These are phyloP conservation scores for Trinectes maculatus DNA, from an alignment of 2,113 vertebrate species.

Conservation along the genomic window DNA sequence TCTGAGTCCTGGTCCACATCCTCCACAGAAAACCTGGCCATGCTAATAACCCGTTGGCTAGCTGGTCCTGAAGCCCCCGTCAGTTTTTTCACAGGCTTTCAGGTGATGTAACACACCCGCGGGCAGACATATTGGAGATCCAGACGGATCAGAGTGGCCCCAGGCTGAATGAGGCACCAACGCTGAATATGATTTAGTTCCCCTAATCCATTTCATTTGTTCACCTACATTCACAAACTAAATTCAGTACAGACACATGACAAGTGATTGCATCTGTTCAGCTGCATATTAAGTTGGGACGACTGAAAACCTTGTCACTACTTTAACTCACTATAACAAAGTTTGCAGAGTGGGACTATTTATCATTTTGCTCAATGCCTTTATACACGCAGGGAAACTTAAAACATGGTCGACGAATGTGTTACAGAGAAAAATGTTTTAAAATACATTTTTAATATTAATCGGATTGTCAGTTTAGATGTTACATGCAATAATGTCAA, in stretches of 20 bases:
- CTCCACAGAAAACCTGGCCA: not conserved
- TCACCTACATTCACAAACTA: slow-evolving; percentile 30
- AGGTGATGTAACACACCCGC: slow-evolving; percentile 56
- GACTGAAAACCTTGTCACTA: too few relatives aligned
- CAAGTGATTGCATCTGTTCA: not conserved
- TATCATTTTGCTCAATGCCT: too few relatives aligned
- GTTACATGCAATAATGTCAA: not conserved
- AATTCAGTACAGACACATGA: slow-evolving; percentile 8
- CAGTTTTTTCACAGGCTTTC: slow-evolving; percentile 28
- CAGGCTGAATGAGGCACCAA: slow-evolving; percentile 38
- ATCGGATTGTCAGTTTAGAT: not conserved
- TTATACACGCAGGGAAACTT: too few relatives aligned
- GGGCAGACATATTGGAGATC: slow-evolving; percentile 52
- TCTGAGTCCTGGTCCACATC: not conserved
- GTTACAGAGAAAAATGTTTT: too few relatives aligned
- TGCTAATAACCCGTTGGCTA: slow-evolving; percentile 16
- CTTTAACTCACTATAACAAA: not conserved
- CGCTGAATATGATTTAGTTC: slow-evolving; percentile 51
- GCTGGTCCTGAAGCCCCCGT: slow-evolving; percentile 16
- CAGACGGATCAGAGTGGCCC: slow-evolving; percentile 41
- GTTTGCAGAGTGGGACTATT: not conserved
- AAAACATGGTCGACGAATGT: too few relatives aligned
- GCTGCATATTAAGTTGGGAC: slow-evolving; percentile 1
- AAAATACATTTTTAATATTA: not conserved
- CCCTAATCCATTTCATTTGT: slow-evolving; percentile 26